A percentile compares a stretch with the other conserved stretches of the same genome.
Conservation (phyloP, 1,140 invertebrate species). For the Drosophila parabipectinata region DNA sequence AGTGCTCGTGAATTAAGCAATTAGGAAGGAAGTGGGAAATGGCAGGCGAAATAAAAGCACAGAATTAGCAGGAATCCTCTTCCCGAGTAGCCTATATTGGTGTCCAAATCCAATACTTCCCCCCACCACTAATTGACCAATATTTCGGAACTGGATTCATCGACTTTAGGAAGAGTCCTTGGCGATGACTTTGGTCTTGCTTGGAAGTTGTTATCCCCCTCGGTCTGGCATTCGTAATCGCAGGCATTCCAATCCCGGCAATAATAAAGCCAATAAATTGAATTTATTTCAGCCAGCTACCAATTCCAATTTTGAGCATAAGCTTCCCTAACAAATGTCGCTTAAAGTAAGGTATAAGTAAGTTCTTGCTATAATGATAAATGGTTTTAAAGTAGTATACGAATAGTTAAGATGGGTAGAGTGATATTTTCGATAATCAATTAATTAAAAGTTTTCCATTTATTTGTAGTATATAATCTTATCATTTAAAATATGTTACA, state of each 20-base stretch:
- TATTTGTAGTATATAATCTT: no score
- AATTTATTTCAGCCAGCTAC: slow-evolving; percentile 64
- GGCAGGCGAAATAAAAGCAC: slow-evolving; percentile 11
- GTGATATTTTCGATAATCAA: no score
- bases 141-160: slow-evolving; percentile 31
- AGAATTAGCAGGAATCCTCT: slow-evolving; percentile 36
- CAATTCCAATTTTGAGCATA: slow-evolving; percentile 51
- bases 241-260: slow-evolving; percentile 37
- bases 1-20: slow-evolving; percentile 67
- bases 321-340: slow-evolving; percentile 17
- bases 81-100: slow-evolving; percentile 19
- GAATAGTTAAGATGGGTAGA: no score
- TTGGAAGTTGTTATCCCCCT: slow-evolving; percentile 5
- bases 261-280: slow-evolving; percentile 68
- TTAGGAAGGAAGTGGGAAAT: slow-evolving; percentile 40
- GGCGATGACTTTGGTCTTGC: not conserved
- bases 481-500: no score
- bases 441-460: no score
- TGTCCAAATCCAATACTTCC: slow-evolving; percentile 10
- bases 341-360: not conserved
- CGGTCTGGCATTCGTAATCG: slow-evolving; percentile 44
- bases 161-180: slow-evolving; percentile 7
- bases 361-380: not conserved
- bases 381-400: not conserved
- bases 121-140: slow-evolving; percentile 43